Conservation (phyloP, 2,888 invertebrate genomes). For the Drosophila atripex region DNA sequence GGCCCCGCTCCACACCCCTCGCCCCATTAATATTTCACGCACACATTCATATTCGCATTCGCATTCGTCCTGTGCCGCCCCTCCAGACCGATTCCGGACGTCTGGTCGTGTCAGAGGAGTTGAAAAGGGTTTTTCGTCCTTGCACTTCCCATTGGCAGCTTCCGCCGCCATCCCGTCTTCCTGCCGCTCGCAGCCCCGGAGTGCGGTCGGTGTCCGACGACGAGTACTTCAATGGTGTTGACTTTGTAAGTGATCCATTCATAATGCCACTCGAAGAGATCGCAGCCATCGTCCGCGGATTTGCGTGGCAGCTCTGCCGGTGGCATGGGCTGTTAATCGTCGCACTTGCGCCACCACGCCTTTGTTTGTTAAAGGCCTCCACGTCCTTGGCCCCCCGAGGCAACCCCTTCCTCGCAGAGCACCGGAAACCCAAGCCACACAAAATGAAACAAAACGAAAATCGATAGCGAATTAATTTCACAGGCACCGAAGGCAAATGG, state of each 20-base stretch:
- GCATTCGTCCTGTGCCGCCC: neutral
- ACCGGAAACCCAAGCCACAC: conserved; percentile 21
- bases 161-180: conserved; percentile 23
- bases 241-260: conserved; percentile 74
- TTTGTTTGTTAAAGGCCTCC: neutral
- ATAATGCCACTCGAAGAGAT: conserved; percentile 70
- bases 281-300: conserved; percentile 19
- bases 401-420: neutral
- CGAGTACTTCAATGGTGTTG: conserved; percentile 73
- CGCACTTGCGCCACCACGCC: conserved; percentile 33
- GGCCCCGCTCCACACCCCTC: conserved; percentile 28
- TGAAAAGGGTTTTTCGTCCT: conserved; percentile 28
- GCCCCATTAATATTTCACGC: conserved; percentile 54
- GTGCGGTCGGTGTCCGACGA: conserved; percentile 28
- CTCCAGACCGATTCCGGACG: conserved; percentile 15
- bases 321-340: conserved; percentile 36
- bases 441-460: conserved; percentile 57
- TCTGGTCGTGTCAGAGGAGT: conserved; percentile 28
- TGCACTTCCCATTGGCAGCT: conserved; percentile 35
- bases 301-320: conserved; percentile 3
- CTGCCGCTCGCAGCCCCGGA: conserved; percentile 14
- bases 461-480: conserved; percentile 75
- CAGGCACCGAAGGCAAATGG: conserved; percentile 62
- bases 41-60: conserved; percentile 50
- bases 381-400: neutral